Evolutionary conservation across 1,140 invertebrate genomes (phyloP).

Genomic region (Drosophila bocki): DNA sequence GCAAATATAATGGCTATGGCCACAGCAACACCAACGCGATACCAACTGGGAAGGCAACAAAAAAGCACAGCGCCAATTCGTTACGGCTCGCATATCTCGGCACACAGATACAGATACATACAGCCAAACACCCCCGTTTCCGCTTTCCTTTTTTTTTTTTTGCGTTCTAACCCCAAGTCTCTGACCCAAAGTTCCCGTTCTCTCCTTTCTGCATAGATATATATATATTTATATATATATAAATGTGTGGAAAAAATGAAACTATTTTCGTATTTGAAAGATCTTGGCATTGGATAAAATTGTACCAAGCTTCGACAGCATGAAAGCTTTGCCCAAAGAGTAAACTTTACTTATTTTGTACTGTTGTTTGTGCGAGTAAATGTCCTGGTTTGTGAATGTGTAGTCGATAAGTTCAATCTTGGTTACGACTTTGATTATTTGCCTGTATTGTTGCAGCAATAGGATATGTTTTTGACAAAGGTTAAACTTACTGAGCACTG

Average conservation of each 20-base stretch:
- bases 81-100: conserved; percentile 66
- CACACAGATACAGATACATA: conserved; percentile 25
- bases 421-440: conserved; percentile 66
- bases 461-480: conserved; percentile 19
- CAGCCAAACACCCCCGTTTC: conserved; percentile 59
- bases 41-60: conserved; percentile 17
- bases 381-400: conserved; percentile 5
- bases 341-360: conserved; percentile 33
- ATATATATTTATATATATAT: background rate
- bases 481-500: background rate
- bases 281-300: conserved; percentile 71
- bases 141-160: conserved; percentile 24
- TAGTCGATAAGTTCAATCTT: conserved; percentile 66
- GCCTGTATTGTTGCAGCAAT: conserved; percentile 57
- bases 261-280: conserved; percentile 77
- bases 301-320: conserved; percentile 48
- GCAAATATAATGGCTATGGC: conserved; percentile 49
- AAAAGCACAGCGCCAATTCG: conserved; percentile 59
- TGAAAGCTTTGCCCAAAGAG: conserved; percentile 59
- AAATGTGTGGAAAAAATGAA: conserved; percentile 36
- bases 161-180: conserved; percentile 27
- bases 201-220: conserved; percentile 1
- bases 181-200: conserved; percentile 16
- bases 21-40: conserved; percentile 14
- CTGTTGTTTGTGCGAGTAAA: background rate